Evolutionary conservation across 2,113 vertebrate species (phyloP).

Genomic region (Rana temporaria): DNA sequence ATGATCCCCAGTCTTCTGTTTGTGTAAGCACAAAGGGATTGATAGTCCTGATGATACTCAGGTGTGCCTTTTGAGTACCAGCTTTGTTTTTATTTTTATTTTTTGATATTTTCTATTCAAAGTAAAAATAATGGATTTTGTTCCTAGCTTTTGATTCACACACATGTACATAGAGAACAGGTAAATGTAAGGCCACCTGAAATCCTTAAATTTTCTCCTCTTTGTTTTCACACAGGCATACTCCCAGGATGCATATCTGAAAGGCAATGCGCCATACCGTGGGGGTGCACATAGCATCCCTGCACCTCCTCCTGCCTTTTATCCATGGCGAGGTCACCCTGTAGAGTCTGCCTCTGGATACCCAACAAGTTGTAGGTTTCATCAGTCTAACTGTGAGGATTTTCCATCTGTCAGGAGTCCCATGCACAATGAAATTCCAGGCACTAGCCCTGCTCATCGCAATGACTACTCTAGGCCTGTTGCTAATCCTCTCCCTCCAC

Average conservation of each 20-base stretch:
- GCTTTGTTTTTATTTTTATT: too few relatives aligned
- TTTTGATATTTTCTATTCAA: too few relatives aligned
- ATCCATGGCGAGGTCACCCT: conserved; percentile 71
- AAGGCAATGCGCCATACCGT: conserved; percentile 87
- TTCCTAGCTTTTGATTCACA: too few relatives aligned
- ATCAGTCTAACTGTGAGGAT: conserved; percentile 48
- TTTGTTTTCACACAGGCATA: conserved; percentile 77
- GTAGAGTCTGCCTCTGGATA: conserved; percentile 63
- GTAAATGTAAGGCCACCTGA: too few relatives aligned
- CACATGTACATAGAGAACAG: too few relatives aligned
- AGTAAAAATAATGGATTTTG: too few relatives aligned
- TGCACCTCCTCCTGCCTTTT: conserved; percentile 88
- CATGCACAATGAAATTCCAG: conserved; percentile 56
- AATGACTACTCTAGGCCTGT: conserved; percentile 65
- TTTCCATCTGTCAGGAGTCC: conserved; percentile 41
- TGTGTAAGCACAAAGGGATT: too few relatives aligned
- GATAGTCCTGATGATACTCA: too few relatives aligned
- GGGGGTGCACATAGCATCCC: conserved; percentile 92
- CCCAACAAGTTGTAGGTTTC: conserved; percentile 61
- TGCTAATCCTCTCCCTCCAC: conserved; percentile 51
- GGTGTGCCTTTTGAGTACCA: too few relatives aligned
- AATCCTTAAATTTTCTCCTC: neutral
- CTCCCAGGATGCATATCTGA: conserved; percentile 96
- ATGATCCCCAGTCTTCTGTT: too few relatives aligned
- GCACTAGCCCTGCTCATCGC: conserved; percentile 68